These are phyloP conservation scores for Ormyrus rosae DNA, from an alignment of 2,888 invertebrate genomes.

Conservation along the genomic window DNA sequence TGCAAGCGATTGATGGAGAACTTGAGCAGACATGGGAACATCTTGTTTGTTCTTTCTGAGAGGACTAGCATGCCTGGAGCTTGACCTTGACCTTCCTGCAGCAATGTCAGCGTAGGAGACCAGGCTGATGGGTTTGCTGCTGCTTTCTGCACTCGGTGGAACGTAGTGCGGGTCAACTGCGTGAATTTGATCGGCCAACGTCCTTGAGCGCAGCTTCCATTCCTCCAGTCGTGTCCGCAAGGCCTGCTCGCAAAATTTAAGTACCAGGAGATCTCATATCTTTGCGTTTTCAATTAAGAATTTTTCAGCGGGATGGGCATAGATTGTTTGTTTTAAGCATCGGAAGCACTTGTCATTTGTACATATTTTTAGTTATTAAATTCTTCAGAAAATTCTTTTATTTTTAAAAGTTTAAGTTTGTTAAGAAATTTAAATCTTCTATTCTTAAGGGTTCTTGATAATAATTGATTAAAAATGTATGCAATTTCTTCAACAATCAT, in stretches of 20 bases:
- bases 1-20: not conserved
- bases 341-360: constrained; percentile 57
- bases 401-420: constrained; percentile 29
- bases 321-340: constrained; percentile 51
- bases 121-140: constrained; percentile 59
- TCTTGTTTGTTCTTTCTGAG: constrained; percentile 67
- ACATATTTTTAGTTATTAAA: constrained; percentile 60
- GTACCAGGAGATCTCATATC: constrained; percentile 68
- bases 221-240: constrained; percentile 81
- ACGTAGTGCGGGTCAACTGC: constrained; percentile 86
- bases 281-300: constrained; percentile 64
- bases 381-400: constrained; percentile 14
- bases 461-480: constrained; percentile 23
- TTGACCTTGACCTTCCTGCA: constrained; percentile 79
- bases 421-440: constrained; percentile 27
- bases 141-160: constrained; percentile 76
- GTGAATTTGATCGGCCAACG: constrained; percentile 84
- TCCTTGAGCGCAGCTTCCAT: constrained; percentile 84
- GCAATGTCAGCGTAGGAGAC: constrained; percentile 83
- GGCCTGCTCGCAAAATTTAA: constrained; percentile 80
- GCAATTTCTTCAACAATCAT: constrained; percentile 18
- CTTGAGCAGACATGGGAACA: constrained; percentile 49
- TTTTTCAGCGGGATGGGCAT: constrained; percentile 54
- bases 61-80: constrained; percentile 71
- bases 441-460: constrained; percentile 14